phyloP scores from a whole-genome alignment of 2,888 invertebrate species.

The Heliconius ismenius region DNA sequence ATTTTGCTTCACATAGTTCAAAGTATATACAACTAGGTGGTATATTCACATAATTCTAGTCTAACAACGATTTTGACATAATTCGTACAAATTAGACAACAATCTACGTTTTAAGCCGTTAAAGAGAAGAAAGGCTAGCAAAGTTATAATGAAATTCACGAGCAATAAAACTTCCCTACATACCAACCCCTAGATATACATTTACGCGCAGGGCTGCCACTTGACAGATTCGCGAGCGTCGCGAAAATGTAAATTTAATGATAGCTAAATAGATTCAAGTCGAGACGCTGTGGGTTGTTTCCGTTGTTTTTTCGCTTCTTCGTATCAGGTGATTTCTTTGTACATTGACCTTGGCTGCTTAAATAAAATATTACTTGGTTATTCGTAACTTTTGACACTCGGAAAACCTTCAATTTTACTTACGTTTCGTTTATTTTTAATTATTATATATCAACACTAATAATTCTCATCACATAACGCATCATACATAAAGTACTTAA shows the following conservation, averaged over 20 bases:
- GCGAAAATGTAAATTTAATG: constrained; percentile 46
- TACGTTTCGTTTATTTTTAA: not conserved
- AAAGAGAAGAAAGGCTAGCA: constrained; percentile 64
- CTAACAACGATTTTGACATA: constrained; percentile 53
- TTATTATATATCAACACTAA: not conserved
- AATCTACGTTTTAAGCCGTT: constrained; percentile 77
- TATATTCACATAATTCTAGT: not conserved
- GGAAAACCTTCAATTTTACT: not conserved
- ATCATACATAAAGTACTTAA: not conserved
- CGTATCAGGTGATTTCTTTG: constrained; percentile 8
- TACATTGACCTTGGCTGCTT: not conserved
- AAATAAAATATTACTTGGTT: not conserved
- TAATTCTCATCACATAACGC: too few relatives aligned
- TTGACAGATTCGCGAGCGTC: constrained; percentile 25
- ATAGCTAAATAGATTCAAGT: constrained; percentile 43
- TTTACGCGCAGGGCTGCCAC: constrained; percentile 64
- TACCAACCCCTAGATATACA: constrained; percentile 78
- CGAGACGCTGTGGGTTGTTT: constrained; percentile 36
- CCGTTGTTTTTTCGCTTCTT: constrained; percentile 17
- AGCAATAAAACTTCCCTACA: constrained; percentile 81
- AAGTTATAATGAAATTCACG: constrained; percentile 82
- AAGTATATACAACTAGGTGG: not conserved
- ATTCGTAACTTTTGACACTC: not conserved
- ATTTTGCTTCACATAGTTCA: too few relatives aligned
- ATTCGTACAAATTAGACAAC: constrained; percentile 78